Base-by-base conservation (phyloP, 1,140 invertebrate genomes). In the Stratiolaelaps scimitus region DNA sequence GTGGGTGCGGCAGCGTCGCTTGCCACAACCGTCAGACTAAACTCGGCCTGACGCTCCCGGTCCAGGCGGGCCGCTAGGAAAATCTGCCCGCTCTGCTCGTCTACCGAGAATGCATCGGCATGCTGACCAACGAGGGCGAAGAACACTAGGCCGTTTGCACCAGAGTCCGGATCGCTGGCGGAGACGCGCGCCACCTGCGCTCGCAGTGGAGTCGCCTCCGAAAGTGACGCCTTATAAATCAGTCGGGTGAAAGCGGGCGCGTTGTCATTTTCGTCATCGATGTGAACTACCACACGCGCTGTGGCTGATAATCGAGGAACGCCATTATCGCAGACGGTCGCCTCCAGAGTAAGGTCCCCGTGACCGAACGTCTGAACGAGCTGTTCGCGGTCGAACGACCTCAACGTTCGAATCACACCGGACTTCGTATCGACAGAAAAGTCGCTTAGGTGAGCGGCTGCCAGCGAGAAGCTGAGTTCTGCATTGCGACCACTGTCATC, bases 231-330 rank as follows among this genome's bases (percentile, higher is more conserved):
- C 71, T 81, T 83, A 74, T 94, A 94, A 0, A 89, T 88, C 7
- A 83, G 78, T 46, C 85, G 76, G 30, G 84, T 79, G 75, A 96
- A 96, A 68, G 85, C 81, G 0, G 92, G 92, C 0, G 84, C 79
- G 75, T 95, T 92, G 76, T 96, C 92, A 74, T 96, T 96, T 2
- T 92, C 85, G 75, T 96, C 92, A 0, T 83, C 85, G 20, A 96
- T 81, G 70, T 85, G 85, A 30, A 97, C 84, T 67, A 86, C 86
- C 0, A 96, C 83, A 76, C 88, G 86, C n/a, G 92, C 87, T 67
- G 86, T 86, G 73, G 93, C 90, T 48, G 82, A 82, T 7, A 92
- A 74, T 66, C 85, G 80, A 2, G 83, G 82, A 56, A 81, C 79
- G 0, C 92, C 92, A 74, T 92, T 92, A 75, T 97, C 93, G 29